Evolutionary conservation across 2,888 invertebrate species (phyloP).

Genomic region (Silvanus unidentatus): DNA sequence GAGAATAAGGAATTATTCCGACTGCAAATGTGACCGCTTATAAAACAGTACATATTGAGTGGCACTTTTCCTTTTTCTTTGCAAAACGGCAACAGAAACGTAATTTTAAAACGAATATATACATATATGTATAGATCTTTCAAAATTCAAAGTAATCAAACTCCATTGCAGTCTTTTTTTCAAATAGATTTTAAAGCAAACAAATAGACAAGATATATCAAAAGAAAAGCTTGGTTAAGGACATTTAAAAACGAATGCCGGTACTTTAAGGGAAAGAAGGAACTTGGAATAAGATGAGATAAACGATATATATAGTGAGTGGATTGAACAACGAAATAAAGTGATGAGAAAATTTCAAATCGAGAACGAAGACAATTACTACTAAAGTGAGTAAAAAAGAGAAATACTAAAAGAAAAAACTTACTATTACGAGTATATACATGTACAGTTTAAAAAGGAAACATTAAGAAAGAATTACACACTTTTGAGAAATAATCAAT

Average conservation of each 20-base stretch:
- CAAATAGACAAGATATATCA: conserved; percentile 43
- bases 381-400: conserved; percentile 30
- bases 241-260: conserved; percentile 39
- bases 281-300: conserved; percentile 41
- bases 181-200: conserved; percentile 34
- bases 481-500: too few species aligned
- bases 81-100: too few species aligned
- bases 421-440: too few species aligned
- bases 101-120: too few species aligned
- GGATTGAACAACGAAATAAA: conserved; percentile 43
- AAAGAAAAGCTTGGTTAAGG: conserved; percentile 38
- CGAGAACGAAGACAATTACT: conserved; percentile 39
- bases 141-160: conserved; percentile 27
- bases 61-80: too few species aligned
- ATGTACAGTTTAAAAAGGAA: too few species aligned
- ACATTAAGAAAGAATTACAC: too few species aligned
- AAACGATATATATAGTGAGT: conserved; percentile 39
- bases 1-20: too few species aligned
- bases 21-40: too few species aligned
- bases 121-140: conserved; percentile 13
- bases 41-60: too few species aligned
- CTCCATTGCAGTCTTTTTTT: conserved; percentile 29
- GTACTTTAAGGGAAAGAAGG: conserved; percentile 37
- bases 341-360: conserved; percentile 43
- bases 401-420: too few species aligned